phyloP scores from a whole-genome alignment of 2,113 vertebrate genomes.

The Panthera uncia region DNA sequence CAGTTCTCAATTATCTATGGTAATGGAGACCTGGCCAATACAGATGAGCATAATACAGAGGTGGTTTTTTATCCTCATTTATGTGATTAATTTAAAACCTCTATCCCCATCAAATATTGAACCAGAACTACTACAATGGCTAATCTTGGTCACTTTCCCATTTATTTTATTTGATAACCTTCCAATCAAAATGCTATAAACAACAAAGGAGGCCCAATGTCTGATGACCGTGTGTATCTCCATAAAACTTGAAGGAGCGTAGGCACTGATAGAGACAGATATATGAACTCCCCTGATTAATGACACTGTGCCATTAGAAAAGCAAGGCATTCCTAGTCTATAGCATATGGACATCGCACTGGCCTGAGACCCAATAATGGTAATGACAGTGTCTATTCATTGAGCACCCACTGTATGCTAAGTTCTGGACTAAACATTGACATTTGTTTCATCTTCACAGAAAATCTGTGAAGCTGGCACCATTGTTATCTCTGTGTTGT shows the following conservation, averaged over 20 bases:
- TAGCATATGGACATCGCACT: not conserved
- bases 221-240: not conserved
- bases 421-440: not conserved
- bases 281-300: not conserved
- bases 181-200: not conserved
- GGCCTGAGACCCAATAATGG: not conserved
- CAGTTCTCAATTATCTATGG: slow-evolving; percentile 57
- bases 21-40: not conserved
- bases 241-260: not conserved
- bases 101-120: slow-evolving; percentile 4
- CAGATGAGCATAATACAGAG: not conserved
- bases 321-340: not conserved
- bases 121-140: not conserved
- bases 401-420: not conserved
- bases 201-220: not conserved
- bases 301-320: not conserved
- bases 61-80: not conserved
- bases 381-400: not conserved
- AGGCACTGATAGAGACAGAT: not conserved
- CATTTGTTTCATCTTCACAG: slow-evolving; percentile 27
- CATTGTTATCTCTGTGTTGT: not conserved
- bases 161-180: slow-evolving; percentile 27
- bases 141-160: not conserved
- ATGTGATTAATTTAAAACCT: slow-evolving; percentile 44
- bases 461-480: not conserved